Conservation (phyloP, 37 sponge, comb jelly and placozoan species). For the Cliona cf. orientalis region DNA sequence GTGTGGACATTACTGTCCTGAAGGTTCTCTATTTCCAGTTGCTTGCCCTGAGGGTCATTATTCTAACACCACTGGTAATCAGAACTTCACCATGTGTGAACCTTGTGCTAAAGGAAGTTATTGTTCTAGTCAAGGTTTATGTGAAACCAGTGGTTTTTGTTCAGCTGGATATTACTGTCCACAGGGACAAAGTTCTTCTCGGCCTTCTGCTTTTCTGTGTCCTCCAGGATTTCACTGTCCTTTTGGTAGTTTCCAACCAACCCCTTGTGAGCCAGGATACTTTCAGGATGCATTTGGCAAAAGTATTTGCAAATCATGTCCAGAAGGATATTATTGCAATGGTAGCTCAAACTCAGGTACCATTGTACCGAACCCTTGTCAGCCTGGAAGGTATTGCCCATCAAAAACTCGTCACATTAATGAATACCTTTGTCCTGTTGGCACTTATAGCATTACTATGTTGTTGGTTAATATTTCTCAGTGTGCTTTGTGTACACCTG, state of each 20-base stretch:
- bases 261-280: not conserved
- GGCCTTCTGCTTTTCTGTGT: not conserved
- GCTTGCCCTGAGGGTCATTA: not conserved
- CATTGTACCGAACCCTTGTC: not conserved
- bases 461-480: not conserved
- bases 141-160: not conserved
- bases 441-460: not conserved
- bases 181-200: not conserved
- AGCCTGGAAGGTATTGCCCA: not conserved
- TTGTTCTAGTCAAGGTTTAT: not conserved
- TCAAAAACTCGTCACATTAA: not conserved
- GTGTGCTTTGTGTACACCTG: not conserved
- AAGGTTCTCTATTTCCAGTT: not conserved
- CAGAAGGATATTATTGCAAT: slow-evolving; percentile 3
- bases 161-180: slow-evolving; percentile 4
- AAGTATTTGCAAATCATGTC: not conserved
- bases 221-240: slow-evolving; percentile 6
- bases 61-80: not conserved
- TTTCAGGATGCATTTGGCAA: not conserved
- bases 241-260: not conserved
- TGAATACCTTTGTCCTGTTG: not conserved
- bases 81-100: not conserved
- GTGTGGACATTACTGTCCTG: not conserved
- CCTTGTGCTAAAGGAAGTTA: not conserved
- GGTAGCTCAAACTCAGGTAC: not conserved